Evolutionary conservation across 2,113 vertebrate genomes (phyloP).

Genomic region (Tetrax tetrax): DNA sequence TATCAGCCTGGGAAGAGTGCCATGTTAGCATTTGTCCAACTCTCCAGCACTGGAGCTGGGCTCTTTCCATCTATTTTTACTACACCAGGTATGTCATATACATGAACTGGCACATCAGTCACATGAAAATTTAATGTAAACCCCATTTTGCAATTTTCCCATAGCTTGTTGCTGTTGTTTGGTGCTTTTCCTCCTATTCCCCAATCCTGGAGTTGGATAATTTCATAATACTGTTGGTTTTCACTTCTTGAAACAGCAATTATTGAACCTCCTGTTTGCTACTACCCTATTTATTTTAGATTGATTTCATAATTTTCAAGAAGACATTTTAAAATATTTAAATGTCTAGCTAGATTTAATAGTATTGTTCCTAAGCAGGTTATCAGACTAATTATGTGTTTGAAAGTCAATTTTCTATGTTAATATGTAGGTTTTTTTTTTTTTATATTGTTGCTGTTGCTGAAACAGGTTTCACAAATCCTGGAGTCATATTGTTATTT

Average conservation of each 20-base stretch:
- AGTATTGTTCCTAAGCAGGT: not conserved
- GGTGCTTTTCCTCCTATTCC: not conserved
- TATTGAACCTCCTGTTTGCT: not conserved
- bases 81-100: not conserved
- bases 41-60: not conserved
- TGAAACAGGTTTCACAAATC: not conserved
- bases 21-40: not conserved
- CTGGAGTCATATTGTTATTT: not conserved
- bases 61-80: not conserved
- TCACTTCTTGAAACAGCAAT: not conserved
- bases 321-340: not conserved
- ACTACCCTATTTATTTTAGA: not conserved
- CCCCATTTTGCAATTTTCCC: not conserved
- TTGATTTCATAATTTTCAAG: not conserved
- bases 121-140: not conserved
- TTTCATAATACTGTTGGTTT: not conserved
- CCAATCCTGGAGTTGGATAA: not conserved
- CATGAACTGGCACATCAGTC: not conserved
- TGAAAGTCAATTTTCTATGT: not conserved
- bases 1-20: not conserved
- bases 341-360: not conserved
- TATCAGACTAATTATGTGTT: not conserved
- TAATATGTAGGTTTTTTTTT: not conserved
- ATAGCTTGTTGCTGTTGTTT: not conserved
- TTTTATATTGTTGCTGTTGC: not conserved